phyloP scores from a whole-genome alignment of 2,888 invertebrate species.

The Heteromurus nitidus region DNA sequence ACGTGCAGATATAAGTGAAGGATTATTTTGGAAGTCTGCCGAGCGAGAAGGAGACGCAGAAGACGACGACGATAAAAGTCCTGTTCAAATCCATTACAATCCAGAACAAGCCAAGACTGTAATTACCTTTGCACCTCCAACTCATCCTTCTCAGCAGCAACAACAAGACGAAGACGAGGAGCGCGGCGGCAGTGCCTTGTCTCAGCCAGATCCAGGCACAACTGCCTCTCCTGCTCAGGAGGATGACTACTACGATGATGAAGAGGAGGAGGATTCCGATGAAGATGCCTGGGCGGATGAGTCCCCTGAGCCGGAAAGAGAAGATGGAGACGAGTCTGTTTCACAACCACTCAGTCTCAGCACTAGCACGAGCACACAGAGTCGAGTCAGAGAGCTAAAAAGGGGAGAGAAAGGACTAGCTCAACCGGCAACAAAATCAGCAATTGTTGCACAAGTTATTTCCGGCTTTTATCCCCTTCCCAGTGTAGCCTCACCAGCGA shows the following conservation, averaged over 20 bases:
- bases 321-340: conserved; percentile 57
- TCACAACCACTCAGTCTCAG: conserved; percentile 50
- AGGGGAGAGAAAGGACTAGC: conserved; percentile 20
- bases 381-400: conserved; percentile 41
- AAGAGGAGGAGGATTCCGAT: conserved; percentile 45
- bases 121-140: conserved; percentile 54
- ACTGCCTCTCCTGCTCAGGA: conserved; percentile 17
- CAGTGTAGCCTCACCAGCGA: conserved; percentile 54
- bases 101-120: conserved; percentile 53
- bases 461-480: conserved; percentile 57
- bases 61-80: conserved; percentile 48
- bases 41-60: conserved; percentile 41
- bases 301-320: conserved; percentile 61
- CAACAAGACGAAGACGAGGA: conserved; percentile 3
- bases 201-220: no score
- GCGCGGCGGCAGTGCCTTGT: neutral
- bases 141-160: neutral
- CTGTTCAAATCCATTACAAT: conserved; percentile 50
- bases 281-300: conserved; percentile 65
- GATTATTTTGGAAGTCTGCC: conserved; percentile 76
- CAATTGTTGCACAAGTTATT: conserved; percentile 64
- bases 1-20: conserved; percentile 78
- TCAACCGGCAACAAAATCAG: conserved; percentile 46
- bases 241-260: conserved; percentile 49
- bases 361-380: conserved; percentile 50